Evolutionary conservation across 1,140 invertebrate species (phyloP).

Genomic region (Ganaspis sp.): DNA sequence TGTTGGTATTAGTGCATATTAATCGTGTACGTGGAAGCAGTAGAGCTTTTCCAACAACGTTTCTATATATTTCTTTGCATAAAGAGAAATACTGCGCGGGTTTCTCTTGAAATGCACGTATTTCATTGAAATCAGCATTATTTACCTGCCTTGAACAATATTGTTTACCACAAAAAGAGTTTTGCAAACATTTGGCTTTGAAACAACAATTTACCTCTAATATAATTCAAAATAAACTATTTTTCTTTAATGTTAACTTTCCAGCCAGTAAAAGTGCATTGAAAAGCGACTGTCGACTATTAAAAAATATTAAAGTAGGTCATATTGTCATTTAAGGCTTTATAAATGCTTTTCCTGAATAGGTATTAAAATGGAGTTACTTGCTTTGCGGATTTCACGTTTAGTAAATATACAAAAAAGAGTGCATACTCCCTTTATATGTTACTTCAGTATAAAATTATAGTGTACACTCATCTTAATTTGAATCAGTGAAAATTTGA

Average conservation of each 20-base stretch:
- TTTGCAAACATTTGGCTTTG: background rate
- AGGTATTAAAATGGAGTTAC: constrained; percentile 2
- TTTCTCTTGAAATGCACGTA: background rate
- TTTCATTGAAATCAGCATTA: background rate
- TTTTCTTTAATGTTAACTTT: no score
- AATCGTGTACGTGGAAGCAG: background rate
- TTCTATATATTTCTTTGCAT: constrained; percentile 2
- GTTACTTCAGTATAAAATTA: no score
- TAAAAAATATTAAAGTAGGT: background rate
- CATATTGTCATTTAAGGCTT: constrained; percentile 13
- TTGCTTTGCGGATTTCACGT: background rate
- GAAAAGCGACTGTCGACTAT: background rate
- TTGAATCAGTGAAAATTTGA: no score
- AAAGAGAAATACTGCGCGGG: background rate
- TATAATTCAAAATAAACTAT: no score
- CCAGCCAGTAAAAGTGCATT: background rate
- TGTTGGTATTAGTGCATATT: constrained; percentile 15
- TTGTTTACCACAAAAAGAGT: background rate
- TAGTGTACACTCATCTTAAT: no score
- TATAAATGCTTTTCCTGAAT: constrained; percentile 10
- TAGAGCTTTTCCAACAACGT: constrained; percentile 4
- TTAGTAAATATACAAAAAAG: background rate
- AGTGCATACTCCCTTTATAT: no score
- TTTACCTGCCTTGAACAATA: background rate
- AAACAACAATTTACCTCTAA: background rate